phyloP scores from a whole-genome alignment of 1,140 invertebrate species.

The Macrotrachela quadricornifera region DNA sequence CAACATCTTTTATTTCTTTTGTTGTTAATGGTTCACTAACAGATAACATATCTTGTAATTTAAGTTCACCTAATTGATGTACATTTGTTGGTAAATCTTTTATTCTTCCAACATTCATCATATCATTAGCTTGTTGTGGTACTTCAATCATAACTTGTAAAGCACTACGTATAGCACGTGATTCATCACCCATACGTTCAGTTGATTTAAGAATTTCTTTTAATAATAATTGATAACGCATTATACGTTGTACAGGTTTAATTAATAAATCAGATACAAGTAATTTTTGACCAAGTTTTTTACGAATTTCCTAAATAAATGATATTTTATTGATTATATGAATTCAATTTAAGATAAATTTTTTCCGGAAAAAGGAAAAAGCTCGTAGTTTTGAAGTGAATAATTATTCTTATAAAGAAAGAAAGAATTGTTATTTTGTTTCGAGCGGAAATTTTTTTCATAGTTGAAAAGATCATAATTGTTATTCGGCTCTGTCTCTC shows the following conservation, averaged over 20 bases:
- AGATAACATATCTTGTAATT: slow-evolving; percentile 63
- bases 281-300: slow-evolving; percentile 68
- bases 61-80: slow-evolving; percentile 48
- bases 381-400: no score
- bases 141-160: slow-evolving; percentile 56
- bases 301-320: not conserved
- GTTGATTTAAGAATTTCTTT: slow-evolving; percentile 43
- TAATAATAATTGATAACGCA: slow-evolving; percentile 84
- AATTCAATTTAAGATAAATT: no score
- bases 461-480: no score
- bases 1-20: slow-evolving; percentile 7
- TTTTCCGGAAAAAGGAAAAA: no score
- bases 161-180: slow-evolving; percentile 43
- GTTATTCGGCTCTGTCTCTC: no score
- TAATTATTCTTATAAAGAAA: no score
- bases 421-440: no score
- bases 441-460: no score
- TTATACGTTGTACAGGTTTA: slow-evolving; percentile 91
- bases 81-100: slow-evolving; percentile 50
- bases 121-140: slow-evolving; percentile 88
- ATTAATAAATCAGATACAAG: slow-evolving; percentile 83
- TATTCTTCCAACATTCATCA: slow-evolving; percentile 91
- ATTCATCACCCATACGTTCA: slow-evolving; percentile 32
- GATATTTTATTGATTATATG: no score
- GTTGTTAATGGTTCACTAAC: slow-evolving; percentile 41